Conservation (phyloP, 2,888 invertebrate genomes). For the Phortica magna region DNA sequence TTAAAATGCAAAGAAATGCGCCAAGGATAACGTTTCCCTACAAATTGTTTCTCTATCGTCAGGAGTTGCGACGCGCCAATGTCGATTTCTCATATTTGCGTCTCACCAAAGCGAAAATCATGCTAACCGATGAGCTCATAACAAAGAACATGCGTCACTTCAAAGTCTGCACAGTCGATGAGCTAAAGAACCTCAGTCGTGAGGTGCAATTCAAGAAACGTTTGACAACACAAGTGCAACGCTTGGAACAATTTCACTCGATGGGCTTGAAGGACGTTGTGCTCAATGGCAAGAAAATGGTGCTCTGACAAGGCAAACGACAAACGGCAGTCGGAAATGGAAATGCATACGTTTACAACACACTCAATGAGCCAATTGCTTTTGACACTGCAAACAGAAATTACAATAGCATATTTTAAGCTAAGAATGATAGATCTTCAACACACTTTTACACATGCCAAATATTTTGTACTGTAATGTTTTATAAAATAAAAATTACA, state of each 20-base stretch:
- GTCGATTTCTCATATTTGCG: slow-evolving; percentile 58
- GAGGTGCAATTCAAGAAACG: slow-evolving; percentile 66
- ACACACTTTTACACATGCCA: too few relatives aligned
- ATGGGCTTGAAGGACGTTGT: slow-evolving; percentile 58
- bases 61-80: slow-evolving; percentile 56
- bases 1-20: neutral
- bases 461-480: slow-evolving; percentile 12
- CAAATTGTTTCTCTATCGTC: slow-evolving; percentile 59
- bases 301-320: slow-evolving; percentile 43
- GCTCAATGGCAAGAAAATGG: slow-evolving; percentile 56
- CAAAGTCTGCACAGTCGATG: slow-evolving; percentile 52
- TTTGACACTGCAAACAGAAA: too few relatives aligned
- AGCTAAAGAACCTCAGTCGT: slow-evolving; percentile 61
- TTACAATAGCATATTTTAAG: too few relatives aligned
- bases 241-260: slow-evolving; percentile 57
- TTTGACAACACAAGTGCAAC: slow-evolving; percentile 58
- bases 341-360: too few relatives aligned
- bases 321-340: neutral
- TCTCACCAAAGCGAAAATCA: slow-evolving; percentile 59
- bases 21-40: slow-evolving; percentile 47
- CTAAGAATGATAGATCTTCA: too few relatives aligned
- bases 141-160: slow-evolving; percentile 52
- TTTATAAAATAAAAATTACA: slow-evolving; percentile 40
- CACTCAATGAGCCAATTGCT: too few relatives aligned
- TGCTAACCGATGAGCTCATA: slow-evolving; percentile 60